These are phyloP conservation scores for Epistrophella euchroma DNA, from an alignment of 2,888 invertebrate species.

Conservation along the genomic window DNA sequence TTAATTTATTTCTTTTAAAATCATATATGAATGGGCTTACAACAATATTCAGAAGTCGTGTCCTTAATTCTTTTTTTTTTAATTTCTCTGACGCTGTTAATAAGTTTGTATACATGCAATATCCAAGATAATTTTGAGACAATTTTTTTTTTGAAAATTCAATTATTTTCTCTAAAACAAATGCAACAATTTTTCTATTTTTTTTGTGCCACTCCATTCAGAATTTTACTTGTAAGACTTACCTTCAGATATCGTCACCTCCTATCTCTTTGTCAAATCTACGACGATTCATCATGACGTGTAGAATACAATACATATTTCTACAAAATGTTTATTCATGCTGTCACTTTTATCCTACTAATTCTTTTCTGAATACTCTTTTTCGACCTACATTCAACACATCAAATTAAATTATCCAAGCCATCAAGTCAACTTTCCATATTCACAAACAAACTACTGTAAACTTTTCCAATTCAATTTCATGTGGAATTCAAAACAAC, in stretches of 20 bases:
- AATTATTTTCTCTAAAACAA: too few relatives aligned
- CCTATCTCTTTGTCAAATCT: not conserved
- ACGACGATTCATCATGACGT: not conserved
- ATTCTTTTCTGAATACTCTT: not conserved
- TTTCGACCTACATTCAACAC: not conserved
- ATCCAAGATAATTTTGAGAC: too few relatives aligned
- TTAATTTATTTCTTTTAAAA: too few relatives aligned
- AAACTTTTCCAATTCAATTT: conserved; percentile 40
- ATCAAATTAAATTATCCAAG: conserved; percentile 34
- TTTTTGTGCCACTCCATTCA: too few relatives aligned
- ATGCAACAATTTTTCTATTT: too few relatives aligned
- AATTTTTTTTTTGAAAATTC: too few relatives aligned
- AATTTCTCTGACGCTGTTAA: too few relatives aligned
- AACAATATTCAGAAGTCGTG: too few relatives aligned
- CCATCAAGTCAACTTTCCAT: conserved; percentile 12
- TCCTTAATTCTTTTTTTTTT: too few relatives aligned
- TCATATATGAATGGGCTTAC: too few relatives aligned
- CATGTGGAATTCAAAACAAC: conserved; percentile 44
- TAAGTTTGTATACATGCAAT: too few relatives aligned
- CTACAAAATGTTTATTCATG: not conserved
- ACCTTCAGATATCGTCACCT: not conserved
- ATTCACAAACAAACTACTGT: conserved; percentile 15
- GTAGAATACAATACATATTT: not conserved
- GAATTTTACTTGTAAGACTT: too few relatives aligned
- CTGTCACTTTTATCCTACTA: not conserved